phyloP scores from a whole-genome alignment of 2,888 invertebrate species.

The Caenorhabditis sp. region DNA sequence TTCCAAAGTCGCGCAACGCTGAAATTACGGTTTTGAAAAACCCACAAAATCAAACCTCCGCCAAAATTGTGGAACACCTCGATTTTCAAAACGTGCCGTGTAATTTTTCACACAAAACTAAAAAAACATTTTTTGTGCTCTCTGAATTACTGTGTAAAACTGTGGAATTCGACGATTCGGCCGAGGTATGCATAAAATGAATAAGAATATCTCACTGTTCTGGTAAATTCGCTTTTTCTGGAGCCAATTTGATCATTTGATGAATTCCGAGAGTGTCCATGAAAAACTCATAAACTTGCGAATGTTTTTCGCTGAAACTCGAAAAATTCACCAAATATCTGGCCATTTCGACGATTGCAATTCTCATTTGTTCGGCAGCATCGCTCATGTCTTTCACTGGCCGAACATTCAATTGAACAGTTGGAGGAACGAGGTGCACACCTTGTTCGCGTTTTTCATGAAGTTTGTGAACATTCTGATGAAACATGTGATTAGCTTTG shows the following conservation, averaged over 20 bases:
- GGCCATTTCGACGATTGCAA: conserved; percentile 46
- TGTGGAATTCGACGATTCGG: background rate
- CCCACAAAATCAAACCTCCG: background rate
- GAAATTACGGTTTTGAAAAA: background rate
- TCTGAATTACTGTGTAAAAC: too few relatives aligned
- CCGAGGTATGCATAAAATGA: too few relatives aligned
- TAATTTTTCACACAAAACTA: too few relatives aligned
- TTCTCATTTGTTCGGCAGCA: conserved; percentile 41
- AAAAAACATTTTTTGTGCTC: too few relatives aligned
- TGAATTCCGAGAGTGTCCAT: conserved; percentile 25
- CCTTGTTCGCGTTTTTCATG: conserved; percentile 10
- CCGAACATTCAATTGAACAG: background rate
- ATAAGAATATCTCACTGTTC: conserved; percentile 13
- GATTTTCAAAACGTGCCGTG: too few relatives aligned
- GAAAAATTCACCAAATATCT: conserved; percentile 50
- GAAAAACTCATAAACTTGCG: conserved; percentile 23
- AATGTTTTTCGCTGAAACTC: conserved; percentile 36
- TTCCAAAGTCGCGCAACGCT: background rate
- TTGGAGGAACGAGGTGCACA: background rate
- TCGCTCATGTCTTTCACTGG: conserved; percentile 15
- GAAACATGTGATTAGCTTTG: background rate
- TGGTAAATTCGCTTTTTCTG: conserved; percentile 6
- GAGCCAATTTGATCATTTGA: conserved; percentile 9
- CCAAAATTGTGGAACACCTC: too few relatives aligned
- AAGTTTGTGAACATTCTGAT: conserved; percentile 8